These are phyloP conservation scores for Dasypolia templi DNA, from an alignment of 2,888 invertebrate species.

Conservation along the genomic window DNA sequence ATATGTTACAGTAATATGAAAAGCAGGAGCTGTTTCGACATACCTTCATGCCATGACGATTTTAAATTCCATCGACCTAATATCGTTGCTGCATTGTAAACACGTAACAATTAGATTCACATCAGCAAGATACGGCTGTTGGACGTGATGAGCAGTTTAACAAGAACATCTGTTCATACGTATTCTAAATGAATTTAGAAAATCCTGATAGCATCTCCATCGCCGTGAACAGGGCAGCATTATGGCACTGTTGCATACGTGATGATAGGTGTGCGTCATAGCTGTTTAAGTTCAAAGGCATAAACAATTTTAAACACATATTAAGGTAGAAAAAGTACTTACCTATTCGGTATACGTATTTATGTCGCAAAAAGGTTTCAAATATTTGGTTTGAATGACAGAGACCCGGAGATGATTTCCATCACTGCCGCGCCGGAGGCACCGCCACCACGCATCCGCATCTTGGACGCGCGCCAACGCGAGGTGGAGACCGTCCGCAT, in stretches of 20 bases:
- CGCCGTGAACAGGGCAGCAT: constrained; percentile 65
- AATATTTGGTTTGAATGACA: constrained; percentile 72
- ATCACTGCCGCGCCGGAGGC: constrained; percentile 98
- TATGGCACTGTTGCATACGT: constrained; percentile 53
- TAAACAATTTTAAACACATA: constrained; percentile 28
- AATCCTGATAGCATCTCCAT: constrained; percentile 68
- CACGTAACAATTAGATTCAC: constrained; percentile 79
- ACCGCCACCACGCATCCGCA: constrained; percentile 97
- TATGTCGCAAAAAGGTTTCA: constrained; percentile 4
- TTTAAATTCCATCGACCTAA: constrained; percentile 78
- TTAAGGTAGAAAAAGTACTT: neutral
- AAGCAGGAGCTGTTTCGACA: constrained; percentile 73
- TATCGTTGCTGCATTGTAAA: constrained; percentile 78
- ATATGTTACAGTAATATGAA: constrained; percentile 75
- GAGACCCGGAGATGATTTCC: constrained; percentile 98
- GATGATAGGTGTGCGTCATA: constrained; percentile 25
- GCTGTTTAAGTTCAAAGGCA: constrained; percentile 5
- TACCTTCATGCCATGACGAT: constrained; percentile 73
- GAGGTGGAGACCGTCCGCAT: constrained; percentile 98
- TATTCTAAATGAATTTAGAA: constrained; percentile 72
- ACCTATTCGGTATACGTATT: neutral
- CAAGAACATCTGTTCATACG: constrained; percentile 70
- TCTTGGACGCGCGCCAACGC: constrained; percentile 95
- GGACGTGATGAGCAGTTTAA: constrained; percentile 77
- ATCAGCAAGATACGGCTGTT: constrained; percentile 66